A percentile compares a stretch with the other conserved stretches of the same genome.
Conservation (phyloP, 2,888 invertebrate genomes). For the Vandiemenella viatica region DNA sequence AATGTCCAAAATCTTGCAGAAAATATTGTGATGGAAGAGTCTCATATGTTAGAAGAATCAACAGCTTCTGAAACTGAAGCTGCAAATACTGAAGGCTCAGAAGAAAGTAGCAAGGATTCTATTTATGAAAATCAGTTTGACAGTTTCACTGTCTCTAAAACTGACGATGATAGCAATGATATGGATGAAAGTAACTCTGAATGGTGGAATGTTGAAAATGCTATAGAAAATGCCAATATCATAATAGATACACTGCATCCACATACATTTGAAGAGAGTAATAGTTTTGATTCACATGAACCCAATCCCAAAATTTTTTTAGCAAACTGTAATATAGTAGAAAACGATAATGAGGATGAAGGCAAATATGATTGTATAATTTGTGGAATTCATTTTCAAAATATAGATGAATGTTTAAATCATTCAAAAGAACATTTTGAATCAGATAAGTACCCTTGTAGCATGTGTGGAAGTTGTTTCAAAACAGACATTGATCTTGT, state of each 20-base stretch:
- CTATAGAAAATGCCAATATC: constrained; percentile 5
- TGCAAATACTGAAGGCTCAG: no score
- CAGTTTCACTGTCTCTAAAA: no score
- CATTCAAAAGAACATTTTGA: constrained; percentile 11
- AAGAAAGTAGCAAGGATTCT: no score
- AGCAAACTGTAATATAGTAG: neutral
- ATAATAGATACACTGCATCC: constrained; percentile 6
- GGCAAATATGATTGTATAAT: constrained; percentile 4
- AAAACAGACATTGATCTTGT: constrained; percentile 6
- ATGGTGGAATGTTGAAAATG: constrained; percentile 5
- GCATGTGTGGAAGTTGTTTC: constrained; percentile 6
- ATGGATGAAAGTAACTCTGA: no score
- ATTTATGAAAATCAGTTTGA: no score
- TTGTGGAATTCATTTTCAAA: constrained; percentile 6
- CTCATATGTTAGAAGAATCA: no score
- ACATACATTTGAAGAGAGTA: neutral
- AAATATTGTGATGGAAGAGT: no score
- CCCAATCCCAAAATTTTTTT: no score
- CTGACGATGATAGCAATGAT: no score
- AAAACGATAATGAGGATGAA: constrained; percentile 1
- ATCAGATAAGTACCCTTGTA: constrained; percentile 7
- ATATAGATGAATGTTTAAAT: constrained; percentile 5
- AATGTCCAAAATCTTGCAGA: no score
- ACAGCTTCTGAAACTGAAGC: no score
- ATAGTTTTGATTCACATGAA: neutral